Conservation (phyloP, 2,113 vertebrate genomes). For the Dromiciops gliroides region DNA sequence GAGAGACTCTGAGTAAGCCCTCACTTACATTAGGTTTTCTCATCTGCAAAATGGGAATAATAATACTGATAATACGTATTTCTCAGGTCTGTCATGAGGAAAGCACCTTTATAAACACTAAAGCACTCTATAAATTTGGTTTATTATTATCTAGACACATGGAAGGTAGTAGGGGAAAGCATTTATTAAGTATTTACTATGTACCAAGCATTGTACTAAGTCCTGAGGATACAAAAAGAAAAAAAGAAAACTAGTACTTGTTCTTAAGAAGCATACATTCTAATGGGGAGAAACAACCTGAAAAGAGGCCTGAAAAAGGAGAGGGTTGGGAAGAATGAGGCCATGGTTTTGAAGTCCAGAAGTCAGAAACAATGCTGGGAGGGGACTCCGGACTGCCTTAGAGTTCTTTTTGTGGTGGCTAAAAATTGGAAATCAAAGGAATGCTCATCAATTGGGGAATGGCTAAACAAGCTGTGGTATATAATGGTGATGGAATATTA, state of each 20-base stretch:
- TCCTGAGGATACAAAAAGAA: neutral
- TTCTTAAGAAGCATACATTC: neutral
- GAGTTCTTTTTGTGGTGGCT: no score
- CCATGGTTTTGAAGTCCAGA: neutral
- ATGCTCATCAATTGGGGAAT: neutral
- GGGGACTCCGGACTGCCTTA: neutral
- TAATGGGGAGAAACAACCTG: neutral
- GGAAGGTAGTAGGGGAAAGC: neutral
- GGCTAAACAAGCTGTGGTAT: no score
- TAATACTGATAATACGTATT: neutral
- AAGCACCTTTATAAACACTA: neutral
- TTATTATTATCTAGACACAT: neutral
- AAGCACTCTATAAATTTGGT: neutral
- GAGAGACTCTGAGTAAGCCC: neutral
- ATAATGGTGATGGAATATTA: no score
- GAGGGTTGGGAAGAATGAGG: neutral
- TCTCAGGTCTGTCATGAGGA: neutral
- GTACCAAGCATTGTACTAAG: neutral
- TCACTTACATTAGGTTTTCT: neutral
- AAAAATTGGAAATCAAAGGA: neutral
- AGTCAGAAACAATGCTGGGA: neutral
- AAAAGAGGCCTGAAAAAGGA: neutral
- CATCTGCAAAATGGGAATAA: neutral
- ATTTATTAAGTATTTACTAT: neutral
- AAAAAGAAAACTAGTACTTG: neutral